A percentile compares a stretch with the other conserved stretches of the same genome.
Conservation (phyloP, 2,113 vertebrate genomes). For the Lasiurus cinereus region DNA sequence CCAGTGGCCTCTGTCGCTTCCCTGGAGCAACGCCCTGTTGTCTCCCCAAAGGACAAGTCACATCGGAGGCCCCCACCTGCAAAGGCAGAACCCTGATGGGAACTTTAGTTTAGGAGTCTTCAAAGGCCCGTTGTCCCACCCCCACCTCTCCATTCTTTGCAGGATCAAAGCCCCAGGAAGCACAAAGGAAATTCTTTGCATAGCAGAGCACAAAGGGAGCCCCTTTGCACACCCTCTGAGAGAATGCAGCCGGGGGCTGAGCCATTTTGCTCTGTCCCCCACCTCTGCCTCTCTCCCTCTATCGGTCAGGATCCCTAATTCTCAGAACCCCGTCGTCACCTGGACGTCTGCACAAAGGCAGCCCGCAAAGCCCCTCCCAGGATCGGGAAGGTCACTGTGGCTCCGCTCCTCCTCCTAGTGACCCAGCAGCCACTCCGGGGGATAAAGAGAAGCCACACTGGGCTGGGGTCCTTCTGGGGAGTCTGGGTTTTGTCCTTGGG, state of each 20-base stretch:
- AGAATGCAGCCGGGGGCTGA: neutral
- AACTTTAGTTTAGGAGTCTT: neutral
- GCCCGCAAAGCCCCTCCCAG: neutral
- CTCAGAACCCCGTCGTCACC: neutral
- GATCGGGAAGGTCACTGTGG: neutral
- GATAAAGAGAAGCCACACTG: neutral
- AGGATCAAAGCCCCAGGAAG: slow-evolving; percentile 68
- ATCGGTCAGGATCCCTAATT: neutral
- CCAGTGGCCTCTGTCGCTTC: neutral
- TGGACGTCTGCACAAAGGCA: neutral
- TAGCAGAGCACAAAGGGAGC: slow-evolving; percentile 63
- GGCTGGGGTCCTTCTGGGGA: neutral
- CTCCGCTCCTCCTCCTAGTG: neutral
- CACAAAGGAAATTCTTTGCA: slow-evolving; percentile 80
- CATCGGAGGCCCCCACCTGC: neutral
- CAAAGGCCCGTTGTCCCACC: neutral
- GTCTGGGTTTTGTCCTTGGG: neutral
- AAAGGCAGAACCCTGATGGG: neutral
- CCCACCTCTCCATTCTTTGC: slow-evolving; percentile 51
- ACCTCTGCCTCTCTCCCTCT: neutral
- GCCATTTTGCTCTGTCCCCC: neutral
- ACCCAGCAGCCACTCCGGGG: neutral
- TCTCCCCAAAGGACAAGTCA: neutral
- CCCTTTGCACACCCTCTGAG: neutral
- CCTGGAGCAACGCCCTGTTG: neutral